These are phyloP conservation scores for Echiichthys vipera DNA, from an alignment of 2,797 vertebrate genomes.

Conservation along the genomic window DNA sequence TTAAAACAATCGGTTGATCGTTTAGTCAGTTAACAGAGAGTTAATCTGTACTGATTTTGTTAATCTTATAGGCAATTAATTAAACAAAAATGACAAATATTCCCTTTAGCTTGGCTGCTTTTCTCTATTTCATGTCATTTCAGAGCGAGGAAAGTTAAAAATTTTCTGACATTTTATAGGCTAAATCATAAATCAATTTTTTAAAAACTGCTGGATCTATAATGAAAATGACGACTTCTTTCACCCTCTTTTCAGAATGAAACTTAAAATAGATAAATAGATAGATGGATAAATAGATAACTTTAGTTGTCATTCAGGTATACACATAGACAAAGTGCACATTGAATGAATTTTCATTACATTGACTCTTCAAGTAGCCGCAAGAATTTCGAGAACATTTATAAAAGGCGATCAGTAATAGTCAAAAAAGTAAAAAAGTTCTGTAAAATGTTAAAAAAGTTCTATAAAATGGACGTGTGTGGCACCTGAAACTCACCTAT, in stretches of 20 bases:
- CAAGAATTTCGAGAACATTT: no score
- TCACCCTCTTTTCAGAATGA: not conserved
- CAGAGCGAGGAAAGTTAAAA: not conserved
- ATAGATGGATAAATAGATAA: no score
- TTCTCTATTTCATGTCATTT: not conserved
- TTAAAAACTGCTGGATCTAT: not conserved
- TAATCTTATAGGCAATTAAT: not conserved
- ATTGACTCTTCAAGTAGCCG: no score
- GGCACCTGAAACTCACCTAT: conserved; percentile 83
- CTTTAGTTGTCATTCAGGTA: no score
- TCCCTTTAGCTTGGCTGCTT: not conserved
- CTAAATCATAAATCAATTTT: not conserved
- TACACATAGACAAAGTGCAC: no score
- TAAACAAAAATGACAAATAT: not conserved
- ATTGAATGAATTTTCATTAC: no score
- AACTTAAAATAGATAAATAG: no score
- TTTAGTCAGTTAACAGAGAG: not conserved
- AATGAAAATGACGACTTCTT: not conserved
- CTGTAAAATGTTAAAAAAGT: no score
- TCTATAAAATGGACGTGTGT: no score
- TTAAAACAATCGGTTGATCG: no score
- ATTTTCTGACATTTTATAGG: not conserved
- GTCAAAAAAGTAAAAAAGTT: no score
- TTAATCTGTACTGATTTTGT: not conserved
- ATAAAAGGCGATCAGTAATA: no score